Base-by-base conservation (phyloP, 2,888 invertebrate species). In the Zygaena filipendulae region DNA sequence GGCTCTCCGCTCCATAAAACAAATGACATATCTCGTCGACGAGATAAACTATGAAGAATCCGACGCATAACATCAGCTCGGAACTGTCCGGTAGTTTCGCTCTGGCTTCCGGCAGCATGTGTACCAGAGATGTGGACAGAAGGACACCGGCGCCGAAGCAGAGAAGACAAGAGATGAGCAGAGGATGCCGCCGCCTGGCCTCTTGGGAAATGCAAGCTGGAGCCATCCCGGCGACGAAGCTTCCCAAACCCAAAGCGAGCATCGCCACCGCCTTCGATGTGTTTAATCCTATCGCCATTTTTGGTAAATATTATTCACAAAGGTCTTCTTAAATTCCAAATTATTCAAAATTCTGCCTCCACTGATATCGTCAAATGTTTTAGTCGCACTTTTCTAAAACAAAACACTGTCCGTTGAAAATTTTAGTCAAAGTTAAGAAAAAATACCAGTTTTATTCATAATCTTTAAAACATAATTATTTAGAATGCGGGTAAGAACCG, bases 81-180 rank as follows among this genome's bases (percentile, higher is more conserved):
- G 87, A 82, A 40, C 84, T 82, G 20, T 81, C 55, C 1, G 82
- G 80, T 24, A 86, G 56, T 32, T 70, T 66, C 34, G 84, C 82
- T 27, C 88, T 79, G 12, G 88, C 86, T 75, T 92, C 92, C n/a
- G 91, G 91, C 3, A 92, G 64, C 79, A 92, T 90, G 61, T 92
- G 92, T 10, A 90, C 80, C 16, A 91, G 42, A 0, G 91, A 84
- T 1, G 92, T 92, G 1, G 90, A 86, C 3, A 92, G 62, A 3
- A 92, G 75, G 11, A 92, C 88, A 1, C 92, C 92, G 4, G 88
- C 91, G 3, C 92, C 92, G 47, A 90, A 91, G 51, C 91, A 92
- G 2, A 92, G 71, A 4, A 90, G 62, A 9, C 85, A 79, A 1
- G 91, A 90, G 1, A 90, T 74, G 2, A 85, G 47, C 2, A 90